Evolutionary conservation across 2,113 vertebrate genomes (phyloP), one percentile per base, ranked within the genome.

Genomic region (Psammodynastes pulverulentus): DNA sequence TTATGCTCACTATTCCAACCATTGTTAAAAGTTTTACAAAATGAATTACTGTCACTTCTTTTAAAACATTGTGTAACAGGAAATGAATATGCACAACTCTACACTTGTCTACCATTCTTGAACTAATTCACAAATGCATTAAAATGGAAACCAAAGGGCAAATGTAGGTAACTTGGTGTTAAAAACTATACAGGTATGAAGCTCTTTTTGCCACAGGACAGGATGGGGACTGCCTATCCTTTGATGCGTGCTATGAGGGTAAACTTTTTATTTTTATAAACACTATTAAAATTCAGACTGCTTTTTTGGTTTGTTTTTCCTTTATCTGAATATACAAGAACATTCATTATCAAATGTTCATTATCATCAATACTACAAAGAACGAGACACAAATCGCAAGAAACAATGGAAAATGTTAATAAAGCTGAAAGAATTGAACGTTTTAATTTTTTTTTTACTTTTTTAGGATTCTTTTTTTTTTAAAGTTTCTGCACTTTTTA

Each of bases 41-140:
- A 98, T 97, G 97, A 97, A 96, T 98, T 97, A 97, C 97, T 13
- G 97, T 97, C 97, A 98, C 97, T 96, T 97, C 91, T 88, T 84
- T 85, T 39, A 96, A 97, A 98, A 97, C 97, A 97, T 96, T 91
- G 96, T 97, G 97, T 95, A 96, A 98, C 96, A 97, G 97, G 97
- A 98, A 98, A 97, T 97, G 98, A 98, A 98, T 97, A 97, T 98
- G 98, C 98, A 98, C 98, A 96, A 97, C 98, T 98, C 98, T 99
- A 98, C 98, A 98, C 98, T 98, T 98, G 96, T 98, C 98, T 98
- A 98, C 98, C 98, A 98, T 98, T 98, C 97, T 98, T 97, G 97
- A 97, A 98, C 98, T 98, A 98, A 98, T 98, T 98, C 98, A 99
- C 98, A 98, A 97, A 98, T 98, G 98, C 97, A 45, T 97, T 97